These are phyloP conservation scores for Napeogenes inachia DNA, from an alignment of 2,888 invertebrate species.

Conservation along the genomic window DNA sequence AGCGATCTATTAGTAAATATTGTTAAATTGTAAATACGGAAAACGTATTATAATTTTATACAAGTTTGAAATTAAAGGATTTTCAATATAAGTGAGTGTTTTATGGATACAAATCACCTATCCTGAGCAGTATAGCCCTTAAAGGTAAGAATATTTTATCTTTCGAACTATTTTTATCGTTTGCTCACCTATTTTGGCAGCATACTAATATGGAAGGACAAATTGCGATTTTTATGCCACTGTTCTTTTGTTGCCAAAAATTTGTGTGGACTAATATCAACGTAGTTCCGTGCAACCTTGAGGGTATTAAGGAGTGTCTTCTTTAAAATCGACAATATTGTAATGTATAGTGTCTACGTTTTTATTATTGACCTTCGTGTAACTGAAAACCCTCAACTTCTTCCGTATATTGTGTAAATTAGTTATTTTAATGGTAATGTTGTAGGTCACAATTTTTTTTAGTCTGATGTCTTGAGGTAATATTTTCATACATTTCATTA, in stretches of 20 bases:
- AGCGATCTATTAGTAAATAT: conserved; percentile 71
- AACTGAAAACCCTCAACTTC: conserved; percentile 4
- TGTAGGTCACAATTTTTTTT: too few species aligned
- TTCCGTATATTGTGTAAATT: background rate
- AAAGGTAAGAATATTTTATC: conserved; percentile 47
- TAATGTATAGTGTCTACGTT: conserved; percentile 17
- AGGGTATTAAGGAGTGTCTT: conserved; percentile 45
- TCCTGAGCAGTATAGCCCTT: conserved; percentile 36
- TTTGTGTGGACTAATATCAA: conserved; percentile 24
- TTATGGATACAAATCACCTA: conserved; percentile 45
- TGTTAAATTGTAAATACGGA: conserved; percentile 56
- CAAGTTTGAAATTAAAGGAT: conserved; percentile 30
- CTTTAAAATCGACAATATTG: conserved; percentile 46
- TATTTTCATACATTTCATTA: too few species aligned
- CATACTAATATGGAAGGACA: conserved; percentile 16
- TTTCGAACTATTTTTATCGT: conserved; percentile 26
- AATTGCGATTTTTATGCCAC: background rate
- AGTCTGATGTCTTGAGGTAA: too few species aligned
- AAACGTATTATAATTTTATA: conserved; percentile 39
- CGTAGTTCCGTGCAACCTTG: conserved; percentile 56
- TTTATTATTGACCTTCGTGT: conserved; percentile 11
- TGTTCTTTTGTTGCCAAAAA: background rate
- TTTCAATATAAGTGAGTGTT: conserved; percentile 43
- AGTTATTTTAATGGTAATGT: background rate
- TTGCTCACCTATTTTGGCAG: conserved; percentile 16